phyloP scores from a whole-genome alignment of 2,888 invertebrate species.

The Cerastoderma edule region DNA sequence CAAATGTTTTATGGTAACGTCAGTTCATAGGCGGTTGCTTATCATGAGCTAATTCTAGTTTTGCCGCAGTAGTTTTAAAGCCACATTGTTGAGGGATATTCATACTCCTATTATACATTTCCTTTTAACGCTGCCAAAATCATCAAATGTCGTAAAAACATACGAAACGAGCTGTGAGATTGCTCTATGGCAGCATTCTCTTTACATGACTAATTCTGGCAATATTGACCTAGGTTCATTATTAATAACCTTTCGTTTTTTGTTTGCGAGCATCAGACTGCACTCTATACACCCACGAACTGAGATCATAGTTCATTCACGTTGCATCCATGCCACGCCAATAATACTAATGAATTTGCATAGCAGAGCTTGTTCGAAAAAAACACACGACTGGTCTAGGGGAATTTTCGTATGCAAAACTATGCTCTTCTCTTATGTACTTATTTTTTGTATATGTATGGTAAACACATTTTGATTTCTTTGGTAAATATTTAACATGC shows the following conservation, averaged over 20 bases:
- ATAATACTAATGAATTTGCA: constrained; percentile 12
- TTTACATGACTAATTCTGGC: constrained; percentile 14
- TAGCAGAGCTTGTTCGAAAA: neutral
- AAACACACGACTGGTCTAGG: too few species aligned
- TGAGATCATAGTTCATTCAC: constrained; percentile 10
- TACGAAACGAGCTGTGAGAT: neutral
- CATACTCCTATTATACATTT: too few species aligned
- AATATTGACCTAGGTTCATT: constrained; percentile 19
- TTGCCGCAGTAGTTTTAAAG: too few species aligned
- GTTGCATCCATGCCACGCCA: constrained; percentile 1
- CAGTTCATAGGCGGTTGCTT: too few species aligned
- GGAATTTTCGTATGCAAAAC: too few species aligned
- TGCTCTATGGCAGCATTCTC: constrained; percentile 17
- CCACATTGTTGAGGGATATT: too few species aligned
- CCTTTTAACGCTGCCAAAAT: constrained; percentile 5
- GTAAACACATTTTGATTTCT: too few species aligned
- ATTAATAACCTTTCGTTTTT: constrained; percentile 17
- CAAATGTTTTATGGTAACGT: too few species aligned
- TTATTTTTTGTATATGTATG: too few species aligned
- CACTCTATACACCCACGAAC: neutral
- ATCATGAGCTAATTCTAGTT: too few species aligned
- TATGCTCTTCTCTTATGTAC: too few species aligned
- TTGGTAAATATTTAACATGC: too few species aligned
- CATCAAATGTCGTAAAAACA: constrained; percentile 21
- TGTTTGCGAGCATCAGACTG: constrained; percentile 8